Evolutionary conservation across 2,797 vertebrate genomes (phyloP).

Genomic region (Phalanger gymnotis): DNA sequence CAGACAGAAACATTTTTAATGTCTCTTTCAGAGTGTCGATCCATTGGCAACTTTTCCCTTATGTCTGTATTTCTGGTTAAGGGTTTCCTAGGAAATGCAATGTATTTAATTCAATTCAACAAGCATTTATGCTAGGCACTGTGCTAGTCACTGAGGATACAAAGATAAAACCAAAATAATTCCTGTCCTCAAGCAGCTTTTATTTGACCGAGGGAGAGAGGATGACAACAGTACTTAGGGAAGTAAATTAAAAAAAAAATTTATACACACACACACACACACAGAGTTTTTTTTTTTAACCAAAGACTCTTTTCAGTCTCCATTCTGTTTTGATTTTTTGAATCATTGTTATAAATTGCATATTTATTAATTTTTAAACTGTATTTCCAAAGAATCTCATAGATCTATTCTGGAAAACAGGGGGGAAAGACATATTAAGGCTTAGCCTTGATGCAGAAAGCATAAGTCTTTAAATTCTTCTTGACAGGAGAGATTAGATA

Average conservation of each 20-base stretch:
- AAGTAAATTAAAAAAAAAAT: too few species aligned
- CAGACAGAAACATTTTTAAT: constrained; percentile 56
- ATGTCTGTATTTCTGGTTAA: constrained; percentile 58
- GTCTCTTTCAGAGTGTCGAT: constrained; percentile 67
- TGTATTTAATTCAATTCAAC: constrained; percentile 60
- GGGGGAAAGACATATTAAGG: constrained; percentile 2
- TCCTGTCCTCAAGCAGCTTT: not conserved
- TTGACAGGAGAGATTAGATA: constrained; percentile 64
- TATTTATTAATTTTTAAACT: not conserved
- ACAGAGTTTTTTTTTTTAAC: too few species aligned
- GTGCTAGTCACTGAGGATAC: not conserved
- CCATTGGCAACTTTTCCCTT: constrained; percentile 67
- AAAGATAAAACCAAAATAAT: not conserved
- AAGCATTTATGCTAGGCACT: not conserved
- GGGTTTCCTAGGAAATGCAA: constrained; percentile 67
- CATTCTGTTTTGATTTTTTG: not conserved
- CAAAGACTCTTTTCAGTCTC: not conserved
- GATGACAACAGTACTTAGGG: not conserved
- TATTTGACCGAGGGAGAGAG: not conserved
- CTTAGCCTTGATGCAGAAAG: constrained; percentile 36
- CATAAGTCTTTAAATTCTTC: constrained; percentile 42
- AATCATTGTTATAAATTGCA: not conserved
- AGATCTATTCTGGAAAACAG: not conserved
- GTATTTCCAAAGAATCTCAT: not conserved
- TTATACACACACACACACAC: too few species aligned